Conservation (phyloP, 1,140 invertebrate species). For the Brachionus manjavacas region DNA sequence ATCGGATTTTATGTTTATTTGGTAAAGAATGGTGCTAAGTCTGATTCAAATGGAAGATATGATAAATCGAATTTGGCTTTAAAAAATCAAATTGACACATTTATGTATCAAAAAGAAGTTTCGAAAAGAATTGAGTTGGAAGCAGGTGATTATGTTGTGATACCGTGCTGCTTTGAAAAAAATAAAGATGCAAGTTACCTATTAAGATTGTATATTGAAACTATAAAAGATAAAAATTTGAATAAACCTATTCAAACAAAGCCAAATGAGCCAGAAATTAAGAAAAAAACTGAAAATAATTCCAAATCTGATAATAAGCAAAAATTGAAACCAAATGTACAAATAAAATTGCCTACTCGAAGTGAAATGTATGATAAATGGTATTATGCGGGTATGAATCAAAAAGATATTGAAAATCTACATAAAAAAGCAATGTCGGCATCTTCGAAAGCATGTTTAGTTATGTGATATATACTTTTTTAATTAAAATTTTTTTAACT, state of each 20-base stretch:
- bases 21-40: neutral
- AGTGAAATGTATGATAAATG: constrained; percentile 24
- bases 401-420: neutral
- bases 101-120: constrained; percentile 37
- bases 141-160: neutral
- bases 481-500: neutral
- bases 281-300: neutral
- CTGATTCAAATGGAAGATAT: neutral
- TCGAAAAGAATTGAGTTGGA: neutral
- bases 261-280: neutral
- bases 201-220: constrained; percentile 16
- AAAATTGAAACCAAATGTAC: neutral
- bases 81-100: neutral
- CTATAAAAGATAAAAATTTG: neutral
- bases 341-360: neutral
- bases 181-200: neutral
- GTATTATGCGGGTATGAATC: constrained; percentile 20
- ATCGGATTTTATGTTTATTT: constrained; percentile 15
- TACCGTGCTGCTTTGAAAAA: constrained; percentile 19
- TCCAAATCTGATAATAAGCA: neutral
- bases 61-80: neutral
- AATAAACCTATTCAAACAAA: neutral
- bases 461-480: neutral
- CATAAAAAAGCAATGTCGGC: neutral
- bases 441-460: neutral